Base-by-base conservation (phyloP, 2,797 vertebrate species). In the Liasis olivaceus region DNA sequence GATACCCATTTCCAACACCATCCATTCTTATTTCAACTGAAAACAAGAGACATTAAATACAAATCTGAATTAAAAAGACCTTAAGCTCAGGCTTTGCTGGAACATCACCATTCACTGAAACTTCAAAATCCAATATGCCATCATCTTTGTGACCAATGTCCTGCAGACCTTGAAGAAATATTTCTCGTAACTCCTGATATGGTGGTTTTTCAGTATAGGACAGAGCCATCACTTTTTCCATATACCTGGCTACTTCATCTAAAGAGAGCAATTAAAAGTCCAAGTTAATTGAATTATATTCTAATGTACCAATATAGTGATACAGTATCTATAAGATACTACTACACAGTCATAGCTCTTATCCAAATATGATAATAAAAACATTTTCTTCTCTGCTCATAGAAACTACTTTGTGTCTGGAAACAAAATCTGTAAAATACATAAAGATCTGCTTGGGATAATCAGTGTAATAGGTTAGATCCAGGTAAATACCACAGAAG, bases 201-300 rank as follows among this genome's bases (percentile, higher is more conserved):
- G 96, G 95, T 5, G 99, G 99, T 89, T 98, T 98, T 90, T 99
- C 98, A 4, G 97, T 94, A 95, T 99, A 99, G 81, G 93, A 97
- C 94, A 99, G 95, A 8, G 97, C 94, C 58, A 98, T 98, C 81
- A 99, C 98, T 89, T 98, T 98, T 96, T 99, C 98, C 98, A 99
- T 97, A 95, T 98, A 99, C 92, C 96, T 98, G 93, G 97, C 96
- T 93, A 99, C 97, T 98, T 99, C 99, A 95, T 96, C 99, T 99
- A 95, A 95, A 96, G 93, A 91, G 96, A 95, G 69, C 6, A 91
- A 94, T 95, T 93, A 95, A 94, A 51, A 90, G 90, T 93, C 22
- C 93, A 12, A 95, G 85, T 69, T 91, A 92, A 93, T 51, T 17
- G n/a, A 63, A 9, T 60, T 85, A 58, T 24, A 26, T 17, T 5